Evolutionary conservation across 2,797 vertebrate genomes (phyloP), one percentile per base, ranked within the genome.

Genomic region (Spinibarbus caldwelli): DNA sequence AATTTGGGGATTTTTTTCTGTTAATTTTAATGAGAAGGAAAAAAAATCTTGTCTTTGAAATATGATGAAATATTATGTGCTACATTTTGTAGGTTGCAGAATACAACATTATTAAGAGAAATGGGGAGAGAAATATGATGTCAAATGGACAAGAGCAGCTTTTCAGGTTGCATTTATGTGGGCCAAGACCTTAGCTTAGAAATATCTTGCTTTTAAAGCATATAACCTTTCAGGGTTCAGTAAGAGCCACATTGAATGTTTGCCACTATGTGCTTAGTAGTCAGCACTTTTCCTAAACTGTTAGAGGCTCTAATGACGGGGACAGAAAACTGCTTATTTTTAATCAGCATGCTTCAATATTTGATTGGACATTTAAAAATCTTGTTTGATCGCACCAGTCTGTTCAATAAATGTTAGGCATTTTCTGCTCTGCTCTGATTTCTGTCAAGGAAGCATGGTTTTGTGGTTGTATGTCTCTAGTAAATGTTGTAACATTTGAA

Each of bases 211-310:
- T 71, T 77, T 57, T 57, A 77, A 43, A 77, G 8, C 8, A 36
- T 36, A 34, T n/a, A 43, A n/a, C 3, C 41, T 34, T 59, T 59
- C 31, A 78, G 15, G n/a, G 54, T 57, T 57, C 6, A 62, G 14
- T 23, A 26, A 79, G 26, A 29, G 15, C 23, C 23, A 36, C 21
- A 47, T 19, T 78, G 75, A 83, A 78, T 41, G 84, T 70, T 52
- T 66, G 41, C 29, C 23, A 57, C 29, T 14, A 43, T 68, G 11
- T 75, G 68, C 31, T 31, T 57, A 38, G n/a, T 26, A 47, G 11
- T 31, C 68, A 47, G 8, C n/a, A 26, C 36, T 38, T 45, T 64
- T 19, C 23, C 1, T 26, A 67, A 62, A 59, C 45, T 59, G 8
- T 34, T 52, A 2, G 36, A 34, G 9, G n/a, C 29, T 75, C 3